Base-by-base conservation (phyloP, 2,113 vertebrate genomes). In the Vulpes ferrilata region DNA sequence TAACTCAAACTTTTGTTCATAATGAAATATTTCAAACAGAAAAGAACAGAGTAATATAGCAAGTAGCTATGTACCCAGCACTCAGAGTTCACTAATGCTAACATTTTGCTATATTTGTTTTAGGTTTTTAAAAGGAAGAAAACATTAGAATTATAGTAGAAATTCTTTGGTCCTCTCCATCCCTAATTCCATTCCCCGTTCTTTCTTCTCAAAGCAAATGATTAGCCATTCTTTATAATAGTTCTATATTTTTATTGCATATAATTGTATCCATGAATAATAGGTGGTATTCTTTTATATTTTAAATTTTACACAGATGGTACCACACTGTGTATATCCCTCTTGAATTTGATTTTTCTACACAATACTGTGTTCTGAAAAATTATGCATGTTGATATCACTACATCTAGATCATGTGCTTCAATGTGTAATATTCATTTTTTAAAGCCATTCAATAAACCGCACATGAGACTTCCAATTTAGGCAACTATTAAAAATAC, bases 1-100 rank as follows among this genome's bases (percentile, higher is more conserved):
- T 51, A 93, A 95, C 74, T 82, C 86, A 67, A 96, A 95, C 65
- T 96, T 95, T 60, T 65, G 23, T 83, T 96, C 59, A 90, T 55
- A 91, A 78, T 57, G 60, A 93, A 85, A 86, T 91, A 95, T 95
- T 88, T 88, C 59, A 95, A 95, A 95, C 79, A 96, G 69, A 88
- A 96, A 95, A 64, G 48, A 87, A 94, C 16, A 93, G 32, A 93
- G 55, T 83, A 80, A 74, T 62, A 90, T 0, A 76, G 82, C n/a
- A 96, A 67, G 57, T 22, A 59, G 30, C 51, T 81, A 85, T 53
- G 53, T 65, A 62, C 17, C 25, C 53, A 88, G 60, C 11, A 60
- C 35, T 65, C 35, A 78, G 76, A 93, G 93, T 93, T 88, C 88
- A 85, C 65, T 82, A 71, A 82, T 76, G 59, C 86, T 90, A 93